A percentile compares a stretch with the other conserved stretches of the same genome.
These are phyloP conservation scores for Centruroides vittatus DNA, from an alignment of 1,140 invertebrate species.

Conservation along the genomic window DNA sequence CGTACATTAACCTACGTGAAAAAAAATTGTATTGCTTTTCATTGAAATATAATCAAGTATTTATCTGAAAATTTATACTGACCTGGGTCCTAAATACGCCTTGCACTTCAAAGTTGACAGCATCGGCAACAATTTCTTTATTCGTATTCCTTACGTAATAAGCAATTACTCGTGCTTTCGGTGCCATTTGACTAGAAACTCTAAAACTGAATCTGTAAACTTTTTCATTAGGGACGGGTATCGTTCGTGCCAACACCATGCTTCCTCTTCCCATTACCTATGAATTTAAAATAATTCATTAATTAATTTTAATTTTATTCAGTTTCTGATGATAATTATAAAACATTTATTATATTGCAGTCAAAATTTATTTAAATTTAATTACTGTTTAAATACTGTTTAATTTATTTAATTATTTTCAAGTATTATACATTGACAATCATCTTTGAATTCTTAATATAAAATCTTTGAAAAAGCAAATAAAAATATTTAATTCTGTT, in stretches of 20 bases:
- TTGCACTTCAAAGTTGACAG: slow-evolving; percentile 59
- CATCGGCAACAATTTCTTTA: slow-evolving; percentile 70
- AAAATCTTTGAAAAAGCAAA: no score
- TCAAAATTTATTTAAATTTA: no score
- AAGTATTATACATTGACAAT: no score
- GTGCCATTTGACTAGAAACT: slow-evolving; percentile 66
- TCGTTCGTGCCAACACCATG: slow-evolving; percentile 52
- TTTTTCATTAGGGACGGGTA: slow-evolving; percentile 34
- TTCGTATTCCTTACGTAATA: slow-evolving; percentile 45
- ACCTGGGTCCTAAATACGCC: slow-evolving; percentile 64
- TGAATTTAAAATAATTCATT: slow-evolving; percentile 47
- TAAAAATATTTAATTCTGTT: no score
- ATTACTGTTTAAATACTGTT: no score
- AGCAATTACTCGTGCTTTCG: slow-evolving; percentile 60
- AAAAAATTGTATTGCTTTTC: neutral
- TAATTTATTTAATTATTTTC: no score
- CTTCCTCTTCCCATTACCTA: slow-evolving; percentile 74
- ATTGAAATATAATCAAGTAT: neutral
- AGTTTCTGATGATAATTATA: no score
- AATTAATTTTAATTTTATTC: neutral
- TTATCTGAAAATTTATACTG: slow-evolving; percentile 13
- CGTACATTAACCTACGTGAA: slow-evolving; percentile 36
- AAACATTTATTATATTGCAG: no score
- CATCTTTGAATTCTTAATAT: no score
- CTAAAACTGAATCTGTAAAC: slow-evolving; percentile 38